phyloP scores from a whole-genome alignment of 2,113 vertebrate genomes.

The Eclectus roratus region DNA sequence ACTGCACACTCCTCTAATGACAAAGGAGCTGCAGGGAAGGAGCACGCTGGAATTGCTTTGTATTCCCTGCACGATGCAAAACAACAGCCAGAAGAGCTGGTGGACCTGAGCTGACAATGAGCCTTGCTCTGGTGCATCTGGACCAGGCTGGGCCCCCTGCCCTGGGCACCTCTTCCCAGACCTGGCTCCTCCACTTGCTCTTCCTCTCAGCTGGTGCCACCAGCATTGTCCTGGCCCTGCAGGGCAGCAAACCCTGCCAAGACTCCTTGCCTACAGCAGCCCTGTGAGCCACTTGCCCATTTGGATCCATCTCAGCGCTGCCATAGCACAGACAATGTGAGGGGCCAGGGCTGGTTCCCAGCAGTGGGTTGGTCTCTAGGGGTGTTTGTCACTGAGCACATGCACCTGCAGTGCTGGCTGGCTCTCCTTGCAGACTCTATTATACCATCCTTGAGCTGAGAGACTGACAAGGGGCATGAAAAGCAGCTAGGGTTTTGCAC shows the following conservation, averaged over 20 bases:
- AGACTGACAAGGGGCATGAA: neutral
- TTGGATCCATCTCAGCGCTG: neutral
- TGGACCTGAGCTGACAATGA: neutral
- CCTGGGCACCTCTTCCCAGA: accelerated
- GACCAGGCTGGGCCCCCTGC: too few species aligned
- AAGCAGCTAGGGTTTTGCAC: neutral
- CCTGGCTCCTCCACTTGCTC: neutral
- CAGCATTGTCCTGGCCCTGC: neutral
- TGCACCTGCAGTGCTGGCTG: accelerated
- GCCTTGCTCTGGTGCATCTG: accelerated
- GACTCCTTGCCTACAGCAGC: neutral
- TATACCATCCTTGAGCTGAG: accelerated
- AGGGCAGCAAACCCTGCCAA: neutral
- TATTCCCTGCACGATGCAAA: neutral
- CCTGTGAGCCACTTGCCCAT: accelerated
- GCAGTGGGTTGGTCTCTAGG: neutral
- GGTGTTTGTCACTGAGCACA: neutral
- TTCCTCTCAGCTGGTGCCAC: neutral
- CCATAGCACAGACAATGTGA: accelerated
- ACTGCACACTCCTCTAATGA: accelerated
- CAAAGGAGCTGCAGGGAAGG: neutral
- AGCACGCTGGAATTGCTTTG: neutral
- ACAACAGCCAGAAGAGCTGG: neutral
- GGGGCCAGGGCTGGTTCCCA: neutral
- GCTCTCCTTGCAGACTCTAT: neutral